A percentile compares a stretch with the other conserved stretches of the same genome.
Evolutionary conservation across 1,140 invertebrate species (phyloP).

Genomic region (Ylistrum balloti): DNA sequence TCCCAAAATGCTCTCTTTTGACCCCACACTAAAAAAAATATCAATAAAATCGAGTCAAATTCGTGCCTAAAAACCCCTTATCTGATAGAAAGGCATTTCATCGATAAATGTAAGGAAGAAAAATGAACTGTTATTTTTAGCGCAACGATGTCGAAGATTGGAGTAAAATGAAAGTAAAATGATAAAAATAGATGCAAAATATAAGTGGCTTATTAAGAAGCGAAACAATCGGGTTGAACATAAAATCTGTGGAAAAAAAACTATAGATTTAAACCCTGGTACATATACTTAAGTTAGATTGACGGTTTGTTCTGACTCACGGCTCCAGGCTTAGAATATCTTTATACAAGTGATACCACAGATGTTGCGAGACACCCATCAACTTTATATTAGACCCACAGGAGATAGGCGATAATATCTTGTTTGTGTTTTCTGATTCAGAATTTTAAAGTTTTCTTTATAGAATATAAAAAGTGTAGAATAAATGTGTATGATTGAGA

Average conservation of each 20-base stretch:
- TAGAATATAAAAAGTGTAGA: slow-evolving; percentile 36
- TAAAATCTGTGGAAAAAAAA: background rate
- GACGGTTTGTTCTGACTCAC: background rate
- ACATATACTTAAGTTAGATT: background rate
- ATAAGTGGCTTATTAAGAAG: background rate
- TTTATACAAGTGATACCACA: background rate
- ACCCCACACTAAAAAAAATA: too few species aligned
- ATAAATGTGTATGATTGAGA: slow-evolving; percentile 16
- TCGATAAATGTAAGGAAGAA: background rate
- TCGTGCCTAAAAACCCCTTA: too few species aligned
- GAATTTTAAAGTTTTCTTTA: slow-evolving; percentile 16
- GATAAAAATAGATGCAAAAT: background rate
- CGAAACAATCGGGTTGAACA: background rate
- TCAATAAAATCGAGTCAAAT: too few species aligned
- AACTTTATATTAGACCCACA: slow-evolving; percentile 24
- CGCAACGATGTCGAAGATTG: background rate
- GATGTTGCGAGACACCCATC: slow-evolving; percentile 19
- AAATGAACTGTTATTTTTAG: background rate
- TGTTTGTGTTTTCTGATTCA: slow-evolving; percentile 35
- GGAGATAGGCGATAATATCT: slow-evolving; percentile 33
- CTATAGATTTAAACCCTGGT: background rate
- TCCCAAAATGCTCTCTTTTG: too few species aligned
- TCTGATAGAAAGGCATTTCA: background rate
- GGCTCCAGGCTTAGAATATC: background rate
- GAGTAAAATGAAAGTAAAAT: background rate